phyloP scores from a whole-genome alignment of 2,797 vertebrate genomes.

The Chaenodraco wilsoni region DNA sequence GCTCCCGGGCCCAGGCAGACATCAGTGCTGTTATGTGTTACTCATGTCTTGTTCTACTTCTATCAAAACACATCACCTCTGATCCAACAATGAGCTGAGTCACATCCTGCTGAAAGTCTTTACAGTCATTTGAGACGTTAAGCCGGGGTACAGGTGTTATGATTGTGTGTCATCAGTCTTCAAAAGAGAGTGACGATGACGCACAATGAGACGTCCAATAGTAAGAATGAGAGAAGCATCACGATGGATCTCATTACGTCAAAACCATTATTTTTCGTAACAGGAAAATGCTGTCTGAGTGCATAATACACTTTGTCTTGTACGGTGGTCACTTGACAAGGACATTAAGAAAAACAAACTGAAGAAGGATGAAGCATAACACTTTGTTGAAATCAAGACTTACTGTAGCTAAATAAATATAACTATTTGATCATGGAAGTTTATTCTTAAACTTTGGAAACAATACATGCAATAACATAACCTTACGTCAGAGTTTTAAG shows the following conservation, averaged over 20 bases:
- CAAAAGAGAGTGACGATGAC: neutral
- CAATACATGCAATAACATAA: neutral
- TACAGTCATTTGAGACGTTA: neutral
- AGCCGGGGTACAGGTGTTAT: constrained; percentile 17
- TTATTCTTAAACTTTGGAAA: constrained; percentile 12
- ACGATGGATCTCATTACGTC: neutral
- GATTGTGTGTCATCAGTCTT: neutral
- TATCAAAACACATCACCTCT: neutral
- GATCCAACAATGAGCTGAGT: constrained; percentile 19
- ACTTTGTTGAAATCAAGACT: neutral
- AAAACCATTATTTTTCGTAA: neutral
- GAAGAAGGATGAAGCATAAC: neutral
- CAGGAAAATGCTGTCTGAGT: neutral
- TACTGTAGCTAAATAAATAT: constrained; percentile 2
- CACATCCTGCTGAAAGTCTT: constrained; percentile 18
- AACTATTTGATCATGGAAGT: neutral
- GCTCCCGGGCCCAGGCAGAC: neutral
- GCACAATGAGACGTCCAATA: neutral
- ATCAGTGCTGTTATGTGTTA: neutral
- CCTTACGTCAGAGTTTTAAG: neutral
- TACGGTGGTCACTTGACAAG: neutral
- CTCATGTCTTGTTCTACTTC: neutral
- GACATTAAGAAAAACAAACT: neutral
- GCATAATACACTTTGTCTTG: neutral
- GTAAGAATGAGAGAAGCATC: neutral